These are phyloP conservation scores for Chelonia mydas DNA, from an alignment of 2,797 vertebrate species.

Conservation along the genomic window DNA sequence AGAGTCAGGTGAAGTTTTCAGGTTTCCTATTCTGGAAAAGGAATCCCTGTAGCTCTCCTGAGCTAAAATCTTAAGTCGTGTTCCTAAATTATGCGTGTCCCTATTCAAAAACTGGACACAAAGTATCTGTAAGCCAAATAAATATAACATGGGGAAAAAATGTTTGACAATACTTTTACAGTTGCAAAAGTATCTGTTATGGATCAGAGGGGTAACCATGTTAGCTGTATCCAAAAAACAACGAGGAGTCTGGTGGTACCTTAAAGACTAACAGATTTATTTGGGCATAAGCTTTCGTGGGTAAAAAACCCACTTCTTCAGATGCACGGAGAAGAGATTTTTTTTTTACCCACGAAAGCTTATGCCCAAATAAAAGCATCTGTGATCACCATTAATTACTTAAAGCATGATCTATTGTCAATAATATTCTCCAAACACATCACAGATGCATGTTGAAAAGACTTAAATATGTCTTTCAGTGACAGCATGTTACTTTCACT, in stretches of 20 bases:
- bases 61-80: neutral
- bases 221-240: too few species aligned
- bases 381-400: slow-evolving; percentile 23
- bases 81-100: fast-evolving
- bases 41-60: neutral
- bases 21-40: neutral
- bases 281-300: too few species aligned
- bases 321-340: too few species aligned
- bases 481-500: neutral
- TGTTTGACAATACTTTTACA: neutral
- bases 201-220: too few species aligned
- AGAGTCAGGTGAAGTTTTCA: neutral
- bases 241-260: too few species aligned
- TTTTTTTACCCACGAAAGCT: too few species aligned
- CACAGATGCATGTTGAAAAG: neutral
- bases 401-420: neutral
- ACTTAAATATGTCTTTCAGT: neutral
- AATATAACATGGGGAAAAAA: neutral
- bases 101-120: fast-evolving
- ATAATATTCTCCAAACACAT: slow-evolving; percentile 20
- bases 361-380: too few species aligned
- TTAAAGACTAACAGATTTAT: too few species aligned
- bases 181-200: neutral
- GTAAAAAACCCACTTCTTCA: too few species aligned
- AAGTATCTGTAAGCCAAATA: neutral